Evolutionary conservation across 92 coral and sea anemone genomes (phyloP), one percentile per base, ranked within the genome.

Genomic region (Actinostola sp.): DNA sequence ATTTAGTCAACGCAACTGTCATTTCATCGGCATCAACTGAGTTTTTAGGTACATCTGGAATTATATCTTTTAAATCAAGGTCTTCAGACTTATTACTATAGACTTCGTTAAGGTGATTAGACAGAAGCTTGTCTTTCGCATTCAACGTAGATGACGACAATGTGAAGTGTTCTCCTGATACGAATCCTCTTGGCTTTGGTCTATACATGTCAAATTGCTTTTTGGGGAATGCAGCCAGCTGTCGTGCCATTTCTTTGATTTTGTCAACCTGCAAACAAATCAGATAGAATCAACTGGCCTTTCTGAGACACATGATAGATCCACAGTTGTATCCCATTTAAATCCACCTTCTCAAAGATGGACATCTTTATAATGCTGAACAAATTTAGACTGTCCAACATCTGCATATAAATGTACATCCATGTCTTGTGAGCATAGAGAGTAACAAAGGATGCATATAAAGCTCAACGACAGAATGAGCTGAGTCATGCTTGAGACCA

Each of bases 211-310:
- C 97, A 76, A 88, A 90, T 55, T 85, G 88, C 48, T 79, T 90
- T 58, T 90, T 91, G 41, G 99, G 92, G 63, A 95, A 79, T 50
- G 99, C 99, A 48, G 99, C 99, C 10, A 95, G 72, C 65, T 95
- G 99, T 45, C 99, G 66, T 35, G 99, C 99, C 99, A 95, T 95
- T 73, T 95, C 99, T 64, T 95, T 95, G 51, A 95, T 95, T 33
- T 77, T 45, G 17, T 74, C 87, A 72, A 95, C 78, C 99, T 95
- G 53, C 32, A 68, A 63, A 20, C 24, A 70, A 53, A 42, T 21
- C n/a, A 0, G 27, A 6, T 36, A 36, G 4, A 36, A 36, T 36
- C 42, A 36, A 11, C 42, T 36, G n/a, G n/a, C n/a, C n/a, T n/a
- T n/a, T n/a, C n/a, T n/a, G n/a, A n/a, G n/a, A n/a, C n/a, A n/a